Evolutionary conservation across 2,888 invertebrate genomes (phyloP), one percentile per base, ranked within the genome.

Genomic region (Neelides folsomi): DNA sequence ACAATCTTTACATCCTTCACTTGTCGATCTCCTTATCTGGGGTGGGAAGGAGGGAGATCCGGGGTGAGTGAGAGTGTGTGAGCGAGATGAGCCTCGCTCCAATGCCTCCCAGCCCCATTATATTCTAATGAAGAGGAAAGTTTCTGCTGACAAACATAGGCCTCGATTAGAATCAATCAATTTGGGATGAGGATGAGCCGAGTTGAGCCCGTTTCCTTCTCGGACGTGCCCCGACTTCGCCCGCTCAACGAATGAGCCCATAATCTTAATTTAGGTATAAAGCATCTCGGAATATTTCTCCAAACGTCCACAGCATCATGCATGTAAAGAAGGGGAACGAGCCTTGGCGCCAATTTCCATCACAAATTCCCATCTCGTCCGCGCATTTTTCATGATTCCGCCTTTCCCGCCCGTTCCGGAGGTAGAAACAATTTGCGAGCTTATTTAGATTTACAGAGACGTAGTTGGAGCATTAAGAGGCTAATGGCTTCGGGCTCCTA

Each of bases 261-360:
- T 53, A 49, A 51, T 54, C 51, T 51, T 54, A 54, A 54, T 54
- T 54, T 54, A 54, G 49, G 44, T 51, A 54, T 54, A 54, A 51
- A 54, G 49, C 52, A 55, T 46, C 50, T 45, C 10, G n/a, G 43
- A 51, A 51, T 50, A 48, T 51, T 47, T 51, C 43, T 44, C 43
- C 47, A 13, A 37, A 34, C 36, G 40, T 51, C 40, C 45, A 54
- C 45, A 27, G 27, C 27, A 39, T 52, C 52, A 50, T 55, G 55
- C 49, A 55, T 52, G 55, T 47, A 55, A 52, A 55, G 52, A 47
- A 47, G 49, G 45, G 41, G 47, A 49, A 51, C 36, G 49, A 51
- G 40, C 49, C 35, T 40, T 34, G 44, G 45, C 40, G 38, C 41
- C 35, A 12, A 12, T 16, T 40, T 13, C n/a, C 12, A 4, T 12